Conservation (phyloP, 1,140 invertebrate genomes). For the Brachionus angularis region DNA sequence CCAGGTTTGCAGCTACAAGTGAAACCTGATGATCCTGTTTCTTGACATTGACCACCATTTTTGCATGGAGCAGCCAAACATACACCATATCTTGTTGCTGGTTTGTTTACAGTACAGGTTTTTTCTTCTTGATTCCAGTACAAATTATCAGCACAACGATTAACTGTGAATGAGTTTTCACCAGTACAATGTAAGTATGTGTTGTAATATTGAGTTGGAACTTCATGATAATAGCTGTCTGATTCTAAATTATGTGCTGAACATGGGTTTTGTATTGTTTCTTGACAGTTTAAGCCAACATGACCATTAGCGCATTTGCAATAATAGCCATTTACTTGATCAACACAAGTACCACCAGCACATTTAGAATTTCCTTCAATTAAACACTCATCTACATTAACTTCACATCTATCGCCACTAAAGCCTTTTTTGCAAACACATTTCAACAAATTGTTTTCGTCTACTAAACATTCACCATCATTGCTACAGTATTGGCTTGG, state of each 20-base stretch:
- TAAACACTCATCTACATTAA: slow-evolving; percentile 41
- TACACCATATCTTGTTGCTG: not conserved
- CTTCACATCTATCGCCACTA: slow-evolving; percentile 39
- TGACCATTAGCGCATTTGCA: slow-evolving; percentile 31
- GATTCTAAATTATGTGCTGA: not conserved
- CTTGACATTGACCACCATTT: slow-evolving; percentile 43
- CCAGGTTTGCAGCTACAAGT: slow-evolving; percentile 29
- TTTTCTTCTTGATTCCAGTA: slow-evolving; percentile 31
- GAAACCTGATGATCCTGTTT: not conserved
- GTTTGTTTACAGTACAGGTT: slow-evolving; percentile 12
- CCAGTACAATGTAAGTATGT: slow-evolving; percentile 26
- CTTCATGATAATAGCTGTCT: slow-evolving; percentile 6
- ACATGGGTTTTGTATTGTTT: slow-evolving; percentile 25
- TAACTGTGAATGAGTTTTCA: not conserved
- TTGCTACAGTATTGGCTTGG: slow-evolving; percentile 4
- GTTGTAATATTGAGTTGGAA: not conserved
- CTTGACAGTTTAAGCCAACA: slow-evolving; percentile 5
- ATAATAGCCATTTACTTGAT: slow-evolving; percentile 38
- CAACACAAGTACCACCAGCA: slow-evolving; percentile 14
- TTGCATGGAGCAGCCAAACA: slow-evolving; percentile 39
- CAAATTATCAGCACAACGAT: slow-evolving; percentile 15
- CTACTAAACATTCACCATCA: slow-evolving; percentile 37
- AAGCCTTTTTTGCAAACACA: slow-evolving; percentile 38
- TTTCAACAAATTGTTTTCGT: slow-evolving; percentile 17
- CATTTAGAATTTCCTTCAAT: slow-evolving; percentile 24